Percentiles rank a stretch among this genome's conserved stretches.
phyloP scores from a whole-genome alignment of 2,888 invertebrate genomes.

The Andrena marginata region DNA sequence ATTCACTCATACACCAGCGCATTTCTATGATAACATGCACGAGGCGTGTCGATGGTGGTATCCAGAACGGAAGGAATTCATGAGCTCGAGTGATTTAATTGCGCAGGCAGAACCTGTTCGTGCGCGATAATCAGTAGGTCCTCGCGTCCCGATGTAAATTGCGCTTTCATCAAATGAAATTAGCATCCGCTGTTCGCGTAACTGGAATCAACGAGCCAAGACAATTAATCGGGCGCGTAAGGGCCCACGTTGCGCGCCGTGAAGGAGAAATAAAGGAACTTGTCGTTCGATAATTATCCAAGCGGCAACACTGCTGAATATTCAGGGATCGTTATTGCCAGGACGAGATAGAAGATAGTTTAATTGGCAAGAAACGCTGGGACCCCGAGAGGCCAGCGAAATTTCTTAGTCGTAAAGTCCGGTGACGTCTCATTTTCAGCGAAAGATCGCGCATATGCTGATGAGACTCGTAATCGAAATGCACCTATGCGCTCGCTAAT shows the following conservation, averaged over 20 bases:
- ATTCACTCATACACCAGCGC: no score
- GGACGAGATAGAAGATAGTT: conserved; percentile 32
- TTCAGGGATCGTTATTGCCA: conserved; percentile 28
- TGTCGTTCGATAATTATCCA: conserved; percentile 22
- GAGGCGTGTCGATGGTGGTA: background rate
- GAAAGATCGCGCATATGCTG: background rate
- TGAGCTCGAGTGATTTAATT: background rate
- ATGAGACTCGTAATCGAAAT: conserved; percentile 13
- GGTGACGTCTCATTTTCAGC: conserved; percentile 46
- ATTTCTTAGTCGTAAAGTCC: conserved; percentile 28
- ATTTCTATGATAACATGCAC: no score
- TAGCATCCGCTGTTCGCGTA: conserved; percentile 18
- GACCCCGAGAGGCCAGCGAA: conserved; percentile 1
- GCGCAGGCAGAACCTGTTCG: background rate
- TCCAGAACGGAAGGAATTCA: background rate
- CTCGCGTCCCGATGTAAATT: background rate
- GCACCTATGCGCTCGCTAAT: conserved; percentile 7
- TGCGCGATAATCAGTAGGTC: background rate
- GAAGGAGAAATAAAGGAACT: conserved; percentile 15
- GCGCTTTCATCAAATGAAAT: background rate
- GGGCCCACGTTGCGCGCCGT: background rate
- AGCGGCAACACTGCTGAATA: conserved; percentile 31
- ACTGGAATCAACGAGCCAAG: background rate
- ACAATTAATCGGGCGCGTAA: conserved; percentile 28
- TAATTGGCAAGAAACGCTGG: conserved; percentile 48